Conservation (phyloP, 1,140 invertebrate species). For the Drosophila nigrodunni region DNA sequence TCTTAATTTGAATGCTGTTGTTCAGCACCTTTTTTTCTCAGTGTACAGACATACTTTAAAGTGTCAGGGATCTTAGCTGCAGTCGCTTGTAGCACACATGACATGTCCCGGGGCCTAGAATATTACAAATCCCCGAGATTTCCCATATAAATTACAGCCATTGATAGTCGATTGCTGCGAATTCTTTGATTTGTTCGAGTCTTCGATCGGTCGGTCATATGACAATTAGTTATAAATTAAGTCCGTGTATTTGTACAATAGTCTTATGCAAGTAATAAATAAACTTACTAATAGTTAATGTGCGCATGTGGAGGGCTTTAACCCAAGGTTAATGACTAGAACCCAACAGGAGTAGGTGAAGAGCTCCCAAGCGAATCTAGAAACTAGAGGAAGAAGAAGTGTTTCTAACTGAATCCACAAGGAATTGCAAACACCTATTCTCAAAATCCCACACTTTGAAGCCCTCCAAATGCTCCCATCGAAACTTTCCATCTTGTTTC, state of each 20-base stretch:
- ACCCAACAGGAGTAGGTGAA: not conserved
- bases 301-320: conserved; percentile 4
- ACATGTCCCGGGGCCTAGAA: not conserved
- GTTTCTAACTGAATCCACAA: no score
- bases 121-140: conserved; percentile 59
- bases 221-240: conserved; percentile 82
- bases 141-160: conserved; percentile 63
- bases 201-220: conserved; percentile 58
- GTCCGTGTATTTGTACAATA: not conserved
- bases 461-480: no score
- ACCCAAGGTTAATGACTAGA: not conserved
- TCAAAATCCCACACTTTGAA: no score
- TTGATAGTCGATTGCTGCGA: conserved; percentile 47
- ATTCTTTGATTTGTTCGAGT: no score
- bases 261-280: conserved; percentile 21
- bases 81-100: conserved; percentile 7
- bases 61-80: conserved; percentile 25
- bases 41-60: no score
- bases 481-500: no score
- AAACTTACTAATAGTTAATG: not conserved
- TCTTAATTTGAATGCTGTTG: no score
- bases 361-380: no score
- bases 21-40: no score
- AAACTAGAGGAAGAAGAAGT: no score
- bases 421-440: no score